These are phyloP conservation scores for Entelurus aequoreus DNA, from an alignment of 2,113 vertebrate genomes.

Conservation along the genomic window DNA sequence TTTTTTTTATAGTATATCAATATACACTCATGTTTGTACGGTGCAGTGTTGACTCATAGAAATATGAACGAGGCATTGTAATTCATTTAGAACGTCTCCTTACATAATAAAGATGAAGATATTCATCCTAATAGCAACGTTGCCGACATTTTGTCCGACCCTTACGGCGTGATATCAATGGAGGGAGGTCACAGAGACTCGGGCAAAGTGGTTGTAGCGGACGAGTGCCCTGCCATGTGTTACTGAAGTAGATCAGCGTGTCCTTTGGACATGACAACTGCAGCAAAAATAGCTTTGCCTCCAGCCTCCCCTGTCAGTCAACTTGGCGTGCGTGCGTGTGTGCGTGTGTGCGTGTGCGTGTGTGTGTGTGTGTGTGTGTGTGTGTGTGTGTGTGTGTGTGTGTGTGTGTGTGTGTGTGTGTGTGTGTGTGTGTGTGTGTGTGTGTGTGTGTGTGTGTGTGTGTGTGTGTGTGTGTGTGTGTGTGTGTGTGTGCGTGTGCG, in stretches of 20 bases:
- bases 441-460: slow-evolving; percentile 43
- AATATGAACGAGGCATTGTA: neutral
- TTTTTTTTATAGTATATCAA: no score
- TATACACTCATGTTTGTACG: no score
- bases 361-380: slow-evolving; percentile 36
- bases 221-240: slow-evolving; percentile 67
- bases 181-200: slow-evolving; percentile 18
- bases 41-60: neutral
- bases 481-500: slow-evolving; percentile 48
- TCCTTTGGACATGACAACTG: slow-evolving; percentile 81
- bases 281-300: slow-evolving; percentile 87
- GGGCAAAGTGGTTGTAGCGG: slow-evolving; percentile 33
- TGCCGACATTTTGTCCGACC: neutral
- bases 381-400: slow-evolving; percentile 51
- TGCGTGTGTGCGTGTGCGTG: slow-evolving; percentile 41
- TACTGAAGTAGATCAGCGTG: slow-evolving; percentile 65
- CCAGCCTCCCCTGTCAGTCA: slow-evolving; percentile 92
- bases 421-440: slow-evolving; percentile 49
- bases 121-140: neutral
- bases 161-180: neutral
- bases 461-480: slow-evolving; percentile 42
- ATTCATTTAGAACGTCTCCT: neutral
- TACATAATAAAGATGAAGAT: neutral
- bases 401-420: slow-evolving; percentile 43
- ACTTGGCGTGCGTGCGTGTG: slow-evolving; percentile 49